Evolutionary conservation across 1,140 invertebrate species (phyloP), one percentile per base, ranked within the genome.

Genomic region (Pentalonia nigronervosa): DNA sequence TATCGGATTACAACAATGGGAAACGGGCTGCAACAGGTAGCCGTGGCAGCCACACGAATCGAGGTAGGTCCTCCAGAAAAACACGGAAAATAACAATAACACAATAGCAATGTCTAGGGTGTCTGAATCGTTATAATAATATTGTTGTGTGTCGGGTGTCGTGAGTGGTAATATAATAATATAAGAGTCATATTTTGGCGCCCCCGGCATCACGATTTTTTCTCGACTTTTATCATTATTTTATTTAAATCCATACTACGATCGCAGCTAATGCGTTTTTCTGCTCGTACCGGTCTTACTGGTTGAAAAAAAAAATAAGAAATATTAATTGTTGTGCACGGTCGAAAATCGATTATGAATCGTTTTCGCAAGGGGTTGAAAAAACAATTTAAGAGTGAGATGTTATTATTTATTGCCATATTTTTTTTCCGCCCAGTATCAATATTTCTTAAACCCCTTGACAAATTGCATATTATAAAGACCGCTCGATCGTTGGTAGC

Each of bases 321-420:
- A 87, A 87, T 86, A 86, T 86, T 86, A 86, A 25, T 86, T 30
- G 84, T n/a, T 50, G n/a, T 34, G 47, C 47, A 17, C 60, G 60
- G 60, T 76, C 50, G 50, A 60, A 41, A 90, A 90, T 90, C 88
- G 88, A 90, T 90, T 90, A 90, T 25, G 88, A 41, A 90, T 60
- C 88, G 53, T 90, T 90, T 90, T 90, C 9, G 88, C 88, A 90
- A 90, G 88, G 88, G 88, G 88, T 90, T 90, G 88, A 30, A 60
- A 60, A 90, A 90, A 90, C 88, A 60, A 90, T 90, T 90, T 90
- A 60, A 90, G 60, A 76, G 50, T 90, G 50, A 90, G 88, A 90
- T 90, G 88, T 90, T 90, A 90, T 90, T 90, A 90, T 90, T 90
- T 90, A 90, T 90, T 90, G 34, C 88, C 36, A 21, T 11, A 53